Percentiles rank a stretch among this genome's conserved stretches.
These are phyloP conservation scores for Paraplagusia blochii DNA, from an alignment of 2,113 vertebrate genomes.

Conservation along the genomic window DNA sequence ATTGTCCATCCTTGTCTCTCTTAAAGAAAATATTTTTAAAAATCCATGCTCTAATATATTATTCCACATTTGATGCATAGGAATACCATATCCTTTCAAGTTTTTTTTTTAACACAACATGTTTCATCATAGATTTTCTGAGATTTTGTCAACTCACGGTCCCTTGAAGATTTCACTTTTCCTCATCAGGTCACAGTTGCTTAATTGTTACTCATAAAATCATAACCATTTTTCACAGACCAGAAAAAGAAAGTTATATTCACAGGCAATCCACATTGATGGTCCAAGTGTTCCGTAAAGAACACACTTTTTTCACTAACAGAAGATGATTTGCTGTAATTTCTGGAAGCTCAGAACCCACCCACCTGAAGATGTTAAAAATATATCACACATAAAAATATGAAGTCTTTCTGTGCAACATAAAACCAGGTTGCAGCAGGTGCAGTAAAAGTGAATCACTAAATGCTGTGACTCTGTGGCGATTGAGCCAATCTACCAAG, in stretches of 20 bases:
- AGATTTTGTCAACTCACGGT: no score
- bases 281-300: constrained; percentile 87
- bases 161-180: no score
- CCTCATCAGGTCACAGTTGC: no score
- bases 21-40: no score
- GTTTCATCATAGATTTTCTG: no score
- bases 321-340: constrained; percentile 85
- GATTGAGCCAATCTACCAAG: constrained; percentile 85
- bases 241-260: no score
- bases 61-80: no score
- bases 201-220: no score
- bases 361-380: constrained; percentile 75
- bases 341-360: constrained; percentile 81
- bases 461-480: constrained; percentile 82
- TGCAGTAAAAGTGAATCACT: constrained; percentile 17
- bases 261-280: constrained; percentile 79
- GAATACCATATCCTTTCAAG: no score
- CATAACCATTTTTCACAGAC: constrained; percentile 83
- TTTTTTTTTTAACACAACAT: no score
- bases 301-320: constrained; percentile 87
- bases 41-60: no score
- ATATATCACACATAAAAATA: neutral
- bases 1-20: no score
- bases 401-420: neutral
- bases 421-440: neutral